Conservation (phyloP, 2,797 vertebrate species). For the Chanos chanos region DNA sequence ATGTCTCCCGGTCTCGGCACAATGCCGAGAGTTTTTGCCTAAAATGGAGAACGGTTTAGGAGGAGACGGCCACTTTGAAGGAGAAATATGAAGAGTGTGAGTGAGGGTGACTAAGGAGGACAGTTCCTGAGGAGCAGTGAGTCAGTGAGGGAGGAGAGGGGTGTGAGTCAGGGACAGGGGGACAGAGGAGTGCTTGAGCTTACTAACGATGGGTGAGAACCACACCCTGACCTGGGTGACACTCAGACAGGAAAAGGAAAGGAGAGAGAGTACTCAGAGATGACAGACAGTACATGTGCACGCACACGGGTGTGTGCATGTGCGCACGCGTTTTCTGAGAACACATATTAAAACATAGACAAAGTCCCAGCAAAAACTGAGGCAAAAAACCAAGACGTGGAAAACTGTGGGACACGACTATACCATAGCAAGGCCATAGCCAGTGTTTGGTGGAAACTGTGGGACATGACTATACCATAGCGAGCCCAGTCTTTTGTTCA, state of each 20-base stretch:
- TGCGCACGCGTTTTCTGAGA: too few relatives aligned
- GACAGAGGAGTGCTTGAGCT: background rate
- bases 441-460: too few relatives aligned
- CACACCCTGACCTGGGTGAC: constrained; percentile 35
- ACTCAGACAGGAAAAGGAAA: too few relatives aligned
- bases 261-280: too few relatives aligned
- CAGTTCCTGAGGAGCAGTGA: constrained; percentile 9
- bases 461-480: too few relatives aligned
- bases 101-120: constrained; percentile 8
- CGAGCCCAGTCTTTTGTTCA: background rate
- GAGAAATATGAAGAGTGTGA: constrained; percentile 12
- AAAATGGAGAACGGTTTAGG: background rate
- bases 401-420: too few relatives aligned
- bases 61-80: background rate
- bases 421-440: too few relatives aligned
- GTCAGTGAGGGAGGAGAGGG: constrained; percentile 18
- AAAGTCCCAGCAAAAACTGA: too few relatives aligned
- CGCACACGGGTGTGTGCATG: too few relatives aligned
- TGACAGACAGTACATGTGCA: too few relatives aligned
- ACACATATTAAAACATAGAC: too few relatives aligned
- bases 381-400: too few relatives aligned
- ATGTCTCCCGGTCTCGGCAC: constrained; percentile 5
- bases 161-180: constrained; percentile 16
- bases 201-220: constrained; percentile 18
- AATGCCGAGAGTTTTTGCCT: background rate